phyloP scores from a whole-genome alignment of 2,113 vertebrate genomes.

The Pseudolaguvia tuberculata region DNA sequence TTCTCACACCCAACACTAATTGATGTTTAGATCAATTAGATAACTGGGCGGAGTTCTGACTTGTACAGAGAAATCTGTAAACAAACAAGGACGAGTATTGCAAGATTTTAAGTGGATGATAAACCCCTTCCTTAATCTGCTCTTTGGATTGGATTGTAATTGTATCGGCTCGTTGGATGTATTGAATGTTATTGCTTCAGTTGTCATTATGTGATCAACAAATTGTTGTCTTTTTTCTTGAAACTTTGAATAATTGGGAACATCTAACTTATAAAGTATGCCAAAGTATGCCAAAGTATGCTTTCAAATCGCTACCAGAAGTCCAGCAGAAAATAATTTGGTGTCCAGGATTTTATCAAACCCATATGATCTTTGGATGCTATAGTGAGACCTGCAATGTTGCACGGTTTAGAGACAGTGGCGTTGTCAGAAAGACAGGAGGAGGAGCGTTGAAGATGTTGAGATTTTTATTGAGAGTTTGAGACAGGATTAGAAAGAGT shows the following conservation, averaged over 20 bases:
- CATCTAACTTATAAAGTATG: too few relatives aligned
- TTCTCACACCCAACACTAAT: background rate
- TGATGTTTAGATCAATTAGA: background rate
- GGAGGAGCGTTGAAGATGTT: too few relatives aligned
- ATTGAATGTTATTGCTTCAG: background rate
- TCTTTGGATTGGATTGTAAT: background rate
- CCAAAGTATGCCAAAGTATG: too few relatives aligned
- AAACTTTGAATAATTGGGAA: background rate
- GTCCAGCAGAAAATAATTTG: too few relatives aligned
- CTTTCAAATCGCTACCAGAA: too few relatives aligned
- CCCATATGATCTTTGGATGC: too few relatives aligned
- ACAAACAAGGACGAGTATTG: background rate
- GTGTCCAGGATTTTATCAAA: too few relatives aligned
- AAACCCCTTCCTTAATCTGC: background rate
- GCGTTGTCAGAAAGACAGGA: too few relatives aligned
- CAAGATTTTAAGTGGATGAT: background rate
- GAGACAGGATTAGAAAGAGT: too few relatives aligned
- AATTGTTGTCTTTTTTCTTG: background rate
- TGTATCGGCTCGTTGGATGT: background rate
- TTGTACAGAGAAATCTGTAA: background rate
- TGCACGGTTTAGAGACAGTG: too few relatives aligned
- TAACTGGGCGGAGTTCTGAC: background rate
- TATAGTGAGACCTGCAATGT: too few relatives aligned
- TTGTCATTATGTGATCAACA: background rate
- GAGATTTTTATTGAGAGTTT: too few relatives aligned